Percentiles rank a stretch among this genome's conserved stretches.
phyloP scores from a whole-genome alignment of 2,888 invertebrate species.

The Heliconius hortense region DNA sequence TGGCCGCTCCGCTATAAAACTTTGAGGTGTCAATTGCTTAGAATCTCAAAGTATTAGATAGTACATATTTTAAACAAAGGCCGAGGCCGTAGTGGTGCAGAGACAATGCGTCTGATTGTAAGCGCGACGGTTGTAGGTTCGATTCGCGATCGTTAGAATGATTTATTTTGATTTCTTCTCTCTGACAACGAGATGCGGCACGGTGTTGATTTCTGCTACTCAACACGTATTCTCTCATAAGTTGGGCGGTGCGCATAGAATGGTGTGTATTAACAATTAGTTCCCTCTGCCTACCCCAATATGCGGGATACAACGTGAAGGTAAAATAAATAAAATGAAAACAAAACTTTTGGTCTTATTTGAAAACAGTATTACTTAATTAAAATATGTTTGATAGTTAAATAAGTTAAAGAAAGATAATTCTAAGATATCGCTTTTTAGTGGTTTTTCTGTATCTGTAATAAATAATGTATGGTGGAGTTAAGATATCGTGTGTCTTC shows the following conservation, averaged over 20 bases:
- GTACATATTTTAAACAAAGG: constrained; percentile 9
- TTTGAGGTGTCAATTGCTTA: constrained; percentile 72
- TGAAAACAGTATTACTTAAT: not conserved
- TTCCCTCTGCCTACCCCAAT: not conserved
- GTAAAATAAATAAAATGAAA: not conserved
- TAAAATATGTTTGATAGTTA: constrained; percentile 2
- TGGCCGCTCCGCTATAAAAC: constrained; percentile 62
- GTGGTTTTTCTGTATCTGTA: constrained; percentile 12
- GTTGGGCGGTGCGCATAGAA: not conserved
- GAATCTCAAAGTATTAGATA: constrained; percentile 30
- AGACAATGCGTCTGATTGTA: not conserved
- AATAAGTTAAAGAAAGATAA: constrained; percentile 3
- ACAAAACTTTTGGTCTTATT: constrained; percentile 9
- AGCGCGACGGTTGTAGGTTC: not conserved
- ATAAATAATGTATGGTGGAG: constrained; percentile 18
- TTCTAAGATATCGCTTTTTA: constrained; percentile 16
- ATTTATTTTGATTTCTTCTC: not conserved
- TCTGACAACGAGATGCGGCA: not conserved
- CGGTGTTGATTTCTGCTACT: not conserved
- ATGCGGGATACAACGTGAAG: not conserved
- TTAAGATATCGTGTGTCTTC: constrained; percentile 8
- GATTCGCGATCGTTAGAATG: not conserved
- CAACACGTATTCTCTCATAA: not conserved
- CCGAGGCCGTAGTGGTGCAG: not conserved
- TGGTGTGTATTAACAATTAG: not conserved